Evolutionary conservation across 2,113 vertebrate species (phyloP).

Genomic region (Pollimyrus isidori): DNA sequence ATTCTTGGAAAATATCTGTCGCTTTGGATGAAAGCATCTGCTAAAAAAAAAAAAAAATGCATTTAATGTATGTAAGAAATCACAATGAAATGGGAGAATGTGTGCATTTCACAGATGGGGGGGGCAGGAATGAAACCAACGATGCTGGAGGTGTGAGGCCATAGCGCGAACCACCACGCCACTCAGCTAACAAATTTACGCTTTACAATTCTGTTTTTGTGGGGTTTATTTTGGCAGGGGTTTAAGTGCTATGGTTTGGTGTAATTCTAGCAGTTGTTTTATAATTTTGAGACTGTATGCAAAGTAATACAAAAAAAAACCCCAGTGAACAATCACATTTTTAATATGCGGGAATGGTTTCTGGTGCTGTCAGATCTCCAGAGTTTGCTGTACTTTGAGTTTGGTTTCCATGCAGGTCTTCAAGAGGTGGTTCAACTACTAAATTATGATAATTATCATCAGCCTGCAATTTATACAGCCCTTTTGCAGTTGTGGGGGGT

Average conservation of each 20-base stretch:
- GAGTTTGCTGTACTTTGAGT: neutral
- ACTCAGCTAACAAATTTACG: neutral
- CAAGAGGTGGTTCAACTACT: neutral
- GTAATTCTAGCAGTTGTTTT: neutral
- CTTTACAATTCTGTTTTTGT: neutral
- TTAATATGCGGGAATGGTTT: neutral
- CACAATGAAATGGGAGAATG: neutral
- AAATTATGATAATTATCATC: slow-evolving; percentile 30
- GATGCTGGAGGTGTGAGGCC: neutral
- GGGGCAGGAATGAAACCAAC: neutral
- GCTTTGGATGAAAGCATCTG: neutral
- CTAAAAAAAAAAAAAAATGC: neutral
- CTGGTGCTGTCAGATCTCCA: neutral
- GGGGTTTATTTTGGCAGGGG: neutral
- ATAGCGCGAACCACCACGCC: neutral
- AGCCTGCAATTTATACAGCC: slow-evolving; percentile 31
- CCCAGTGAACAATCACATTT: neutral
- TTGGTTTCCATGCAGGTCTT: neutral
- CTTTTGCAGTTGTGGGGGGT: slow-evolving; percentile 21
- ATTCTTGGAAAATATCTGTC: neutral
- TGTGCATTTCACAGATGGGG: neutral
- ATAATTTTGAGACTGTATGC: neutral
- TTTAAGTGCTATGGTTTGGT: neutral
- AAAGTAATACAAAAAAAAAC: neutral
- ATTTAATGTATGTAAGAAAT: neutral